These are phyloP conservation scores for Lomographa bimaculata DNA, from an alignment of 2,888 invertebrate genomes.

Conservation along the genomic window DNA sequence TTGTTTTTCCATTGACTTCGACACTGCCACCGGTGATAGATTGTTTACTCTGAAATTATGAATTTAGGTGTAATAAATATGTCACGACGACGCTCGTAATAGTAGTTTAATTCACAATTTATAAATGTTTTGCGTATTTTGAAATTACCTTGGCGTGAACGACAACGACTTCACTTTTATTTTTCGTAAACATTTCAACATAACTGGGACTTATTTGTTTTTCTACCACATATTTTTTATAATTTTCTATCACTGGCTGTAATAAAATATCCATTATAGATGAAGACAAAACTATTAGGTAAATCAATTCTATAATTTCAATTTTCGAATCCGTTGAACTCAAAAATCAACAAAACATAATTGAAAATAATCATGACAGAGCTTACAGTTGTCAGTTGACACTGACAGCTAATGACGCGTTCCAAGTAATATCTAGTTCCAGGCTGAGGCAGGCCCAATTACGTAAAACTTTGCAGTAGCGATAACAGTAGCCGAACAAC, in stretches of 20 bases:
- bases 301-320: neutral
- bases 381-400: no score
- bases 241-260: conserved; percentile 52
- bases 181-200: conserved; percentile 66
- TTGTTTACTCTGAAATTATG: conserved; percentile 51
- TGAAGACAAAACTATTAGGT: no score
- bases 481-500: no score
- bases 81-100: neutral
- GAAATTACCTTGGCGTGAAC: conserved; percentile 58
- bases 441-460: no score
- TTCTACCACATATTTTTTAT: conserved; percentile 55
- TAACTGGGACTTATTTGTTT: conserved; percentile 67
- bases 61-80: neutral
- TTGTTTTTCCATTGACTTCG: conserved; percentile 37
- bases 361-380: no score
- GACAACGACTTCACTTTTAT: conserved; percentile 53
- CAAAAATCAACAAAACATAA: no score
- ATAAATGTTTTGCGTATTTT: neutral
- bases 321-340: neutral
- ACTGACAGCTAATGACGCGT: no score
- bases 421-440: no score
- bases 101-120: no score
- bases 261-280: conserved; percentile 57
- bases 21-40: conserved; percentile 16
- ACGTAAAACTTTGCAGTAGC: no score